Conservation (phyloP, 2,113 vertebrate genomes). For the Sclerurus mexicanus region DNA sequence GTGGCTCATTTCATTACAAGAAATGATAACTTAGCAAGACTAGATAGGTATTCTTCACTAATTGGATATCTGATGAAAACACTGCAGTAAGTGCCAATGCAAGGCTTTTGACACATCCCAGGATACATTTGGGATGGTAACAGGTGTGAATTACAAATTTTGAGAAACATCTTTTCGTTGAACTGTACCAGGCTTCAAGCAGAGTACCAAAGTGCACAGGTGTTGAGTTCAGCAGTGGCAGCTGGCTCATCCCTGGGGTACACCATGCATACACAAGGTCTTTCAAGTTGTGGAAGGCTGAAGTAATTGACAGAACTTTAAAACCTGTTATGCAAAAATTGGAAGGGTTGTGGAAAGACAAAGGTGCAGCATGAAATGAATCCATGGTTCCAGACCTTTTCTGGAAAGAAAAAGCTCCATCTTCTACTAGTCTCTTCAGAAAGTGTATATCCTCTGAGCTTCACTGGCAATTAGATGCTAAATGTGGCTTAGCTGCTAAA, state of each 20-base stretch:
- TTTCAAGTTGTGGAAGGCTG: neutral
- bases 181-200: neutral
- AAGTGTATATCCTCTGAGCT: neutral
- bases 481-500: neutral
- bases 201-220: neutral
- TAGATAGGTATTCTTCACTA: neutral
- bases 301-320: neutral
- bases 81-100: neutral
- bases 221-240: neutral
- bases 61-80: neutral
- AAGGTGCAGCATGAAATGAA: neutral
- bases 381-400: neutral
- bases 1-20: neutral
- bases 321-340: neutral
- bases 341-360: neutral
- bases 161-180: neutral
- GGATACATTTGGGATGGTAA: neutral
- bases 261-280: neutral
- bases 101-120: neutral
- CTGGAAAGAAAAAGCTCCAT: neutral
- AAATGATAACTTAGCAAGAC: neutral
- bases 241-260: neutral
- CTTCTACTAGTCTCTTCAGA: neutral
- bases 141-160: neutral
- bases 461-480: neutral